These are phyloP conservation scores for Clivina fossor DNA, from an alignment of 2,888 invertebrate genomes.

Conservation along the genomic window DNA sequence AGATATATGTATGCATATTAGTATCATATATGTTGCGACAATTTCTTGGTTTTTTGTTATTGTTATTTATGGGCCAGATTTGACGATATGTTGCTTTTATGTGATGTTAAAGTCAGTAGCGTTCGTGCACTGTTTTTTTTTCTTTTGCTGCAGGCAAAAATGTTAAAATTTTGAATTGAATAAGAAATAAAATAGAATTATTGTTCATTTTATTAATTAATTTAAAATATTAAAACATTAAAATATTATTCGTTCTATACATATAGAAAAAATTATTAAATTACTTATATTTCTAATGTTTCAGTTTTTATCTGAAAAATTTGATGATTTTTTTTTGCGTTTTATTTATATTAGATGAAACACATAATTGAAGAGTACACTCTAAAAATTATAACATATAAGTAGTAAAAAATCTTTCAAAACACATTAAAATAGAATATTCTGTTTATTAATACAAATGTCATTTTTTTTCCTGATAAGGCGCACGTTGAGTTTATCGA, in stretches of 20 bases:
- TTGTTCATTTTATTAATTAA: neutral
- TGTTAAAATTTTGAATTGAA: too few relatives aligned
- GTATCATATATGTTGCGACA: slow-evolving; percentile 8
- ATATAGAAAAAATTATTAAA: too few relatives aligned
- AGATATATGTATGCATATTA: slow-evolving; percentile 10
- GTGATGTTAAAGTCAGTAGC: neutral
- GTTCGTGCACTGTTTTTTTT: neutral
- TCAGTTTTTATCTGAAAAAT: too few relatives aligned
- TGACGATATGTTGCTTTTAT: neutral
- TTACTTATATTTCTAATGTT: too few relatives aligned
- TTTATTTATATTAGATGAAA: too few relatives aligned
- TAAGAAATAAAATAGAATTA: too few relatives aligned
- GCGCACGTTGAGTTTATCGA: too few relatives aligned
- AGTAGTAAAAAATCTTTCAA: neutral
- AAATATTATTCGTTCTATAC: too few relatives aligned
- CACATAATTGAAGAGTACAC: neutral
- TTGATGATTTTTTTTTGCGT: too few relatives aligned
- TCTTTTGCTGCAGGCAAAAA: too few relatives aligned
- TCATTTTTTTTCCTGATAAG: neutral
- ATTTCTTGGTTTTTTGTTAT: too few relatives aligned
- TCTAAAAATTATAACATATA: neutral
- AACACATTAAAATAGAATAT: neutral
- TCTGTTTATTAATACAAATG: neutral
- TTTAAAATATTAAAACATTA: neutral
- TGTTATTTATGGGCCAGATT: neutral